Conservation (phyloP, 1,140 invertebrate genomes). For the Sesamia nonagrioides region DNA sequence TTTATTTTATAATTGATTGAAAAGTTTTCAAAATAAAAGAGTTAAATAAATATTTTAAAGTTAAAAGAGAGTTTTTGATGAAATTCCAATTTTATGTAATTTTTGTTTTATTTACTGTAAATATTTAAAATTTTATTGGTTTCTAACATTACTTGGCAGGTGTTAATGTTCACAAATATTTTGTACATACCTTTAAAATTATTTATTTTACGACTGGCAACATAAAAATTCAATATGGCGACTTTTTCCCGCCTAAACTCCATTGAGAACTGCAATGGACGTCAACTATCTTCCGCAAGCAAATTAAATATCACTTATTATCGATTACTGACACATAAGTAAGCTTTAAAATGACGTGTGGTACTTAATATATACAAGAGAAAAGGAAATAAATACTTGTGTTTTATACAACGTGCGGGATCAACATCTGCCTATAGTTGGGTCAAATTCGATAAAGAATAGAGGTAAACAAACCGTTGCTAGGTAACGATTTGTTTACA, state of each 20-base stretch:
- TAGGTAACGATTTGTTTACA: too few relatives aligned
- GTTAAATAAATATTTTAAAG: background rate
- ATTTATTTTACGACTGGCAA: background rate
- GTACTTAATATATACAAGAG: conserved; percentile 8
- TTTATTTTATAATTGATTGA: background rate
- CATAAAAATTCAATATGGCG: conserved; percentile 1
- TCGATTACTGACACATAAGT: conserved; percentile 26
- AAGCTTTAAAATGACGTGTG: conserved; percentile 17
- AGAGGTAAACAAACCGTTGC: too few relatives aligned
- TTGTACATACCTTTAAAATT: background rate
- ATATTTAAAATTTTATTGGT: background rate
- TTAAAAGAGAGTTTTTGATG: background rate
- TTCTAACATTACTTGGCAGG: background rate
- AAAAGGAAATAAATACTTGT: background rate
- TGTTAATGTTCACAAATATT: background rate
- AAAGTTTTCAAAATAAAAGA: background rate
- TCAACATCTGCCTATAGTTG: background rate
- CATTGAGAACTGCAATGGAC: background rate
- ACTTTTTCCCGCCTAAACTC: background rate
- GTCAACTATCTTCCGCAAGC: background rate
- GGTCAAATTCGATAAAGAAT: too few relatives aligned
- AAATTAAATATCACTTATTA: conserved; percentile 25
- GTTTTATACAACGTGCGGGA: background rate
- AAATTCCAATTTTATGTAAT: background rate
- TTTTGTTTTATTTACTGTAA: background rate